These are phyloP conservation scores for Cnemophilus loriae DNA, from an alignment of 2,113 vertebrate genomes.

Conservation along the genomic window DNA sequence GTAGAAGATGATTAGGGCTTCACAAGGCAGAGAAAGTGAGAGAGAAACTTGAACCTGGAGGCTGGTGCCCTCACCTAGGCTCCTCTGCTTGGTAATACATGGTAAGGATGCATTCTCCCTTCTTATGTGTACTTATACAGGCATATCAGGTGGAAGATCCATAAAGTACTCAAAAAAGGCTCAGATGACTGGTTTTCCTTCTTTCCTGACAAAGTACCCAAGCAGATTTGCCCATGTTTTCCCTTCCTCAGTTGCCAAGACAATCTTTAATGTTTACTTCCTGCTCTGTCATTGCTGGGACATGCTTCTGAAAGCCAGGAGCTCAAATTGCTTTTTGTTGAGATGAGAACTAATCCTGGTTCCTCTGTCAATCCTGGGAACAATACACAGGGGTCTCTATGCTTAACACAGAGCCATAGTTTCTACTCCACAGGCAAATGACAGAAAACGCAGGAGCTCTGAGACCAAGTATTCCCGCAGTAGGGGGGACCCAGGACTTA, in stretches of 20 bases:
- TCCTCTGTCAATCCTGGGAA: not conserved
- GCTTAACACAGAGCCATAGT: not conserved
- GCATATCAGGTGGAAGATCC: not conserved
- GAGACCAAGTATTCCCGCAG: not conserved
- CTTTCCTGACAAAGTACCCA: not conserved
- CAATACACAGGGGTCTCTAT: not conserved
- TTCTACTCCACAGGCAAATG: not conserved
- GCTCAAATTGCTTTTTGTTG: not conserved
- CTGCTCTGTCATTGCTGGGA: not conserved
- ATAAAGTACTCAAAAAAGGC: not conserved
- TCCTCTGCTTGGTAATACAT: rapidly evolving
- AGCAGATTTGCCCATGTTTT: not conserved
- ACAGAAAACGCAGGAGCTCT: not conserved
- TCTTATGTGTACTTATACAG: not conserved
- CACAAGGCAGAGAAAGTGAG: not conserved
- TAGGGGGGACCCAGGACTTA: not conserved
- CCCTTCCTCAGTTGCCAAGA: not conserved
- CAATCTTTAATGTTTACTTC: not conserved
- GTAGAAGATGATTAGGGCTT: not conserved
- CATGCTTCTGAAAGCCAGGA: not conserved
- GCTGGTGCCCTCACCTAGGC: not conserved
- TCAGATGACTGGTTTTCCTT: not conserved
- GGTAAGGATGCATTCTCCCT: not conserved
- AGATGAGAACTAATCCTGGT: rapidly evolving
- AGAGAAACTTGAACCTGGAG: not conserved